phyloP scores from a whole-genome alignment of 2,797 vertebrate genomes.

The Otolemur crassicaudatus region DNA sequence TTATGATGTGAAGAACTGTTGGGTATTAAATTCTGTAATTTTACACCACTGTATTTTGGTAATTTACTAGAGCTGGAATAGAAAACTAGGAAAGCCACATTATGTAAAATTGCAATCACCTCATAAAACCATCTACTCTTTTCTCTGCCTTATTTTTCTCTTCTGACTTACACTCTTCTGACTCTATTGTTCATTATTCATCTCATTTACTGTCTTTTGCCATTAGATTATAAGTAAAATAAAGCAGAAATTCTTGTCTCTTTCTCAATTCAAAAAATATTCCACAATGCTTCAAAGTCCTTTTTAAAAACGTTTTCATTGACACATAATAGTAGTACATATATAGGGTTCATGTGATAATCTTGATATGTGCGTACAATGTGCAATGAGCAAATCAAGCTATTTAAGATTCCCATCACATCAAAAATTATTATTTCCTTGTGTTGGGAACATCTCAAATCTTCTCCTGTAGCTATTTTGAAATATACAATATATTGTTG shows the following conservation, averaged over 20 bases:
- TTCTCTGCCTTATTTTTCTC: not conserved
- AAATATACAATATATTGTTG: not conserved
- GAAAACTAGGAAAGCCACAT: not conserved
- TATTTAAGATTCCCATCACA: not conserved
- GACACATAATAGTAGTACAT: not conserved
- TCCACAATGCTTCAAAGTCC: not conserved
- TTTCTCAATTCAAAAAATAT: not conserved
- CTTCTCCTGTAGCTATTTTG: not conserved
- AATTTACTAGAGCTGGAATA: not conserved
- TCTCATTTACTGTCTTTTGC: not conserved
- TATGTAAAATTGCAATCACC: not conserved
- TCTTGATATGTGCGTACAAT: not conserved
- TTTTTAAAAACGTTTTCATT: not conserved
- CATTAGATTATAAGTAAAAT: not conserved
- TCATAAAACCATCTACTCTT: not conserved
- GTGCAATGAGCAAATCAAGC: not conserved
- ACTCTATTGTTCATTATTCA: not conserved
- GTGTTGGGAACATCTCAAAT: not conserved
- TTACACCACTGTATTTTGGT: not conserved
- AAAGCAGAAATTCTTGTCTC: not conserved
- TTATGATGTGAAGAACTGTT: not conserved
- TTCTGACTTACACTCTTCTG: not conserved
- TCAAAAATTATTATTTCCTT: not conserved
- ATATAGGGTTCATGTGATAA: no score
- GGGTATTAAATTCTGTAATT: not conserved